A percentile compares a stretch with the other conserved stretches of the same genome.
These are phyloP conservation scores for Hirtodrosophila duncani DNA, from an alignment of 2,888 invertebrate species.

Conservation along the genomic window DNA sequence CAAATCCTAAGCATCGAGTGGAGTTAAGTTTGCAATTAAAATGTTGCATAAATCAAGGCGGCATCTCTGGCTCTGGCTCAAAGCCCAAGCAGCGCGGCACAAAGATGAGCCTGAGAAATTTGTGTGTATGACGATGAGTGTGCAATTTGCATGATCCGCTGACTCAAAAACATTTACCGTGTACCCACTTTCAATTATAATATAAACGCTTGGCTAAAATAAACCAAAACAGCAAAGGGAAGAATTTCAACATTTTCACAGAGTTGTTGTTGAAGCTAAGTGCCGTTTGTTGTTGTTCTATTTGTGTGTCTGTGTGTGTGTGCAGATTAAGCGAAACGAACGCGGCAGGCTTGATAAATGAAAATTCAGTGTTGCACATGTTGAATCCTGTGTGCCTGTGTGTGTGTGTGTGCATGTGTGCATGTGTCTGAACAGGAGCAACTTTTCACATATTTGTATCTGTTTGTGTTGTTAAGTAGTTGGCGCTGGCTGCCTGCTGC, in stretches of 20 bases:
- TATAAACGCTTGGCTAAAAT: slow-evolving; percentile 41
- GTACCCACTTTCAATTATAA: slow-evolving; percentile 54
- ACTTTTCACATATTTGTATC: slow-evolving; percentile 69
- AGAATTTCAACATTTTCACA: slow-evolving; percentile 1
- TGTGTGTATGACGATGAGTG: too few species aligned
- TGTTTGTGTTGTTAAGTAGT: slow-evolving; percentile 69
- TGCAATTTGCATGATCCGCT: slow-evolving; percentile 45
- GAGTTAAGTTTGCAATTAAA: too few species aligned
- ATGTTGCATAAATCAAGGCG: too few species aligned
- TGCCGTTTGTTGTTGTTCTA: slow-evolving; percentile 1
- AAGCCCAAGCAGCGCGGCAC: too few species aligned
- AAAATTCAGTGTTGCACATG: slow-evolving; percentile 49
- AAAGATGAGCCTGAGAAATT: too few species aligned
- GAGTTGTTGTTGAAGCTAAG: slow-evolving; percentile 13
- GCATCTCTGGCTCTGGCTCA: too few species aligned
- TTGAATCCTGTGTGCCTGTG: slow-evolving; percentile 31
- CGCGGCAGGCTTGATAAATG: slow-evolving; percentile 59
- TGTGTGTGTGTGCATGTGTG: slow-evolving; percentile 4
- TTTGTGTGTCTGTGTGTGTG: slow-evolving; percentile 37
- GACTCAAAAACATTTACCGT: slow-evolving; percentile 31
- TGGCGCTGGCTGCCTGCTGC: slow-evolving; percentile 27
- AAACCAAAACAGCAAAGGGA: slow-evolving; percentile 13
- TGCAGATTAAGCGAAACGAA: slow-evolving; percentile 46
- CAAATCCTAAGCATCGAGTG: too few species aligned
- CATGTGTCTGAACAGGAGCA: slow-evolving; percentile 28